Evolutionary conservation across 30 jellyfish, hydroid and myxozoan genomes (phyloP).

Genomic region (Cassiopea andromeda): DNA sequence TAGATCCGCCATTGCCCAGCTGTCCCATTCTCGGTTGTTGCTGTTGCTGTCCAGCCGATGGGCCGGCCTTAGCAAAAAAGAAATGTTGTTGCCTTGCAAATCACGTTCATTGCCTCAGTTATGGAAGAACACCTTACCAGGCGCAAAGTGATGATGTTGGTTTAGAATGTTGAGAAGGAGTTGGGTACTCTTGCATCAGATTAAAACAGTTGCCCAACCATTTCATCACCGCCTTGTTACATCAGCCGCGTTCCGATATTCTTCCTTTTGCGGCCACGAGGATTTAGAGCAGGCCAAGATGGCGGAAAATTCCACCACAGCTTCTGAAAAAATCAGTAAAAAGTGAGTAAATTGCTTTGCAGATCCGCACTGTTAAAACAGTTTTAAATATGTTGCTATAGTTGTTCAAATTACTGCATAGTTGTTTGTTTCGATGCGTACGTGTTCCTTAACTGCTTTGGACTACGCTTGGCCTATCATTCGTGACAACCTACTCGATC

Average conservation of each 20-base stretch:
- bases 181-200: conserved; percentile 43
- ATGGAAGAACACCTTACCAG: neutral
- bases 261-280: conserved; percentile 76
- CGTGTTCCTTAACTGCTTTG: too few species aligned
- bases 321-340: conserved; percentile 61
- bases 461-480: too few species aligned
- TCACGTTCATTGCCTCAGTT: neutral
- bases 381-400: neutral
- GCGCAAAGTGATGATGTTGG: neutral
- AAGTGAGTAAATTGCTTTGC: conserved; percentile 23
- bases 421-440: neutral
- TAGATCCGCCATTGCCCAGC: too few species aligned
- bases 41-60: too few species aligned
- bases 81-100: too few species aligned
- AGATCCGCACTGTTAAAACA: neutral
- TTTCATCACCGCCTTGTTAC: conserved; percentile 35
- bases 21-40: too few species aligned
- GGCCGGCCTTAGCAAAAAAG: too few species aligned
- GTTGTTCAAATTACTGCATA: neutral
- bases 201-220: conserved; percentile 34
- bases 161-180: conserved; percentile 22
- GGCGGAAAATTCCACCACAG: conserved; percentile 57
- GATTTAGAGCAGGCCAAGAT: conserved; percentile 37
- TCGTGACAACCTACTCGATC: too few species aligned
- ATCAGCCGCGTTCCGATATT: conserved; percentile 62